phyloP scores from a whole-genome alignment of 2,113 vertebrate species.

The Cranoglanis bouderius region DNA sequence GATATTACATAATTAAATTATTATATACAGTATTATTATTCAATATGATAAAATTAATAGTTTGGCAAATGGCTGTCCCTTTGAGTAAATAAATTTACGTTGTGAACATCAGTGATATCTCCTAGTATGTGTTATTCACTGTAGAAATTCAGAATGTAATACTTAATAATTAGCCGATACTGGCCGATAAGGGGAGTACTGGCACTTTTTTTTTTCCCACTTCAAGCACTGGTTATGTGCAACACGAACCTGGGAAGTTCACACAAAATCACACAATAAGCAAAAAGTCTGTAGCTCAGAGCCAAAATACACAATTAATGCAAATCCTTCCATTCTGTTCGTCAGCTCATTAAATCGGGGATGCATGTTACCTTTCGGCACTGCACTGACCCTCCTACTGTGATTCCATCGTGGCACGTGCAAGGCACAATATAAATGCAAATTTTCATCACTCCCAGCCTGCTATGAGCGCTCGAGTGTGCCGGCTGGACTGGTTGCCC shows the following conservation, averaged over 20 bases:
- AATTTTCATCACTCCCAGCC: conserved; percentile 59
- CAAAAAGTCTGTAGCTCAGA: conserved; percentile 6
- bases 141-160: too few species aligned
- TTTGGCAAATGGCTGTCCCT: too few species aligned
- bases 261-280: conserved; percentile 26
- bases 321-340: conserved; percentile 56
- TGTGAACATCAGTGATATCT: too few species aligned
- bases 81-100: too few species aligned
- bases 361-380: conserved; percentile 48
- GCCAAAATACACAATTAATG: conserved; percentile 47
- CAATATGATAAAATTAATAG: too few species aligned
- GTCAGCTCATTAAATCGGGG: conserved; percentile 59
- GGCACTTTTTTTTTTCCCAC: too few species aligned
- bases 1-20: too few species aligned
- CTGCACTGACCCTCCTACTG: conserved; percentile 35
- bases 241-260: conserved; percentile 13
- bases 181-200: too few species aligned
- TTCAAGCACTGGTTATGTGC: background rate
- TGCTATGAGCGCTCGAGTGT: conserved; percentile 47
- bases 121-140: too few species aligned
- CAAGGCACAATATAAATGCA: conserved; percentile 67
- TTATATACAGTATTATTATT: too few species aligned
- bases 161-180: too few species aligned
- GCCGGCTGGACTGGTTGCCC: conserved; percentile 43
- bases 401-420: conserved; percentile 39